phyloP scores from a whole-genome alignment of 2,113 vertebrate genomes.

The Cettia cetti region DNA sequence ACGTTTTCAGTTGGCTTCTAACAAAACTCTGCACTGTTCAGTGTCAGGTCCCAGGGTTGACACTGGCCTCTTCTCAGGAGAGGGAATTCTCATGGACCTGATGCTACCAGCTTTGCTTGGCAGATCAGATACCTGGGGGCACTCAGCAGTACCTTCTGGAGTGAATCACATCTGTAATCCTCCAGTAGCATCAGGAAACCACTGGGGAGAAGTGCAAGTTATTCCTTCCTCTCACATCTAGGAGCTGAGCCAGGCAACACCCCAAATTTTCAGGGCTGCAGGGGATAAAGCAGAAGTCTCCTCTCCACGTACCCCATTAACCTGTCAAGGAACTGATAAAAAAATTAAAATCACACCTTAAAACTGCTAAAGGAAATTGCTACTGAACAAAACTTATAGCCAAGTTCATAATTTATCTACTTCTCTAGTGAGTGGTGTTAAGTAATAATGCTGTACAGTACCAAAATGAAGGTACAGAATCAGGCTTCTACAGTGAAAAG shows the following conservation, averaged over 20 bases:
- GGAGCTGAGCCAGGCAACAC: conserved; percentile 28
- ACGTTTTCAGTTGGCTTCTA: conserved; percentile 11
- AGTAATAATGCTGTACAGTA: background rate
- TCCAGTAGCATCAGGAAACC: background rate
- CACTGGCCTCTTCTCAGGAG: background rate
- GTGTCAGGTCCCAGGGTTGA: background rate
- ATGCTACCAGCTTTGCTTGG: background rate
- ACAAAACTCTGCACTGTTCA: background rate
- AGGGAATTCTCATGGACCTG: background rate
- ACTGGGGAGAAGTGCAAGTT: background rate
- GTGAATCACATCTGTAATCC: background rate
- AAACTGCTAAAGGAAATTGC: background rate
- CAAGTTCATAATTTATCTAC: background rate
- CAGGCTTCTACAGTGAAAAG: background rate
- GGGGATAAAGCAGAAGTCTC: conserved; percentile 14
- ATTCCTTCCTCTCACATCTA: background rate
- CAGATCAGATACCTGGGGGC: background rate
- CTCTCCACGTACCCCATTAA: background rate
- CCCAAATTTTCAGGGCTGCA: background rate
- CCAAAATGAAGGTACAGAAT: background rate
- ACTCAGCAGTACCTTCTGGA: background rate
- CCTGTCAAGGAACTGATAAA: background rate
- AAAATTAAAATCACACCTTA: background rate
- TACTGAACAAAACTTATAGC: background rate
- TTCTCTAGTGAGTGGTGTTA: background rate